These are phyloP conservation scores for Trichoplusia ni DNA, from an alignment of 1,140 invertebrate genomes.

Conservation along the genomic window DNA sequence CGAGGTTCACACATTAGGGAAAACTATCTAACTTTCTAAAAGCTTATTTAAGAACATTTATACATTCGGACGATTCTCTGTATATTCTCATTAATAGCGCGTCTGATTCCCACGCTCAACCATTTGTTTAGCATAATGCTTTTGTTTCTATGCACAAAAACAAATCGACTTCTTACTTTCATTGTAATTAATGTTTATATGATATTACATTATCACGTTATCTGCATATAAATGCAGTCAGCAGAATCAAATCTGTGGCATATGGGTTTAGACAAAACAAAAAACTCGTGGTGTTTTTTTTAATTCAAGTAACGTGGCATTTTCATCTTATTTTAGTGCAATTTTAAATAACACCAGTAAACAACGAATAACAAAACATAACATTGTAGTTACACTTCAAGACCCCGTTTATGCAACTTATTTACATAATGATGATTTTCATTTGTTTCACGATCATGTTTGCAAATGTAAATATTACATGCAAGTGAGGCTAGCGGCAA, in stretches of 20 bases:
- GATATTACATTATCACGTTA: too few relatives aligned
- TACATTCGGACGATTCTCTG: conserved; percentile 7
- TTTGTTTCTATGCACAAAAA: conserved; percentile 28
- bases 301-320: too few relatives aligned
- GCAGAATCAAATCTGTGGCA: too few relatives aligned
- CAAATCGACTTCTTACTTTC: conserved; percentile 27
- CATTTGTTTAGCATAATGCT: conserved; percentile 27
- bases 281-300: too few relatives aligned
- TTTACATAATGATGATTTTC: conserved; percentile 17
- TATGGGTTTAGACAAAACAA: too few relatives aligned
- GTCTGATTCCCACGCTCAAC: conserved; percentile 30
- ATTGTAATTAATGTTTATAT: conserved; percentile 17
- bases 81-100: conserved; percentile 17
- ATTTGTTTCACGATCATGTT: conserved; percentile 6
- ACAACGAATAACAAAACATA: too few relatives aligned
- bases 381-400: too few relatives aligned
- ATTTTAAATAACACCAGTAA: too few relatives aligned
- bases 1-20: conserved; percentile 22
- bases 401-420: conserved; percentile 14
- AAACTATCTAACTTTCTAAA: conserved; percentile 33
- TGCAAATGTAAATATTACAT: conserved; percentile 33
- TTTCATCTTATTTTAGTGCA: too few relatives aligned
- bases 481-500: conserved; percentile 50
- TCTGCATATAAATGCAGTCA: not conserved
- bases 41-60: conserved; percentile 9